phyloP scores from a whole-genome alignment of 2,797 vertebrate genomes.

The Sebastes hubbsi region DNA sequence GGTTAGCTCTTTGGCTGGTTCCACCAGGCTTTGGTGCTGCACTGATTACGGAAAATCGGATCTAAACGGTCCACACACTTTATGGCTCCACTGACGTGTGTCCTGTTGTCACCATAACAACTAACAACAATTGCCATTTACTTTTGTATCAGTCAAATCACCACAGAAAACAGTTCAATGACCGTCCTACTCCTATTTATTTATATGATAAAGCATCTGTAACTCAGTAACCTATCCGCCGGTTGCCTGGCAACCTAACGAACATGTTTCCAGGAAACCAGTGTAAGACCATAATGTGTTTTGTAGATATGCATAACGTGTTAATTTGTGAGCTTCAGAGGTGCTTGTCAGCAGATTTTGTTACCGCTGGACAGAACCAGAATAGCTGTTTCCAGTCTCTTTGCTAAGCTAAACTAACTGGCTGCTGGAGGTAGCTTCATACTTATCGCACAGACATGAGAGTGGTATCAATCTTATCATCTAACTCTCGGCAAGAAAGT shows the following conservation, averaged over 20 bases:
- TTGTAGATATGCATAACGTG: neutral
- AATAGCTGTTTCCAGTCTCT: neutral
- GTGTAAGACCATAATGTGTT: neutral
- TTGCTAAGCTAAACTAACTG: neutral
- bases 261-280: neutral
- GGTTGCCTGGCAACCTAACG: neutral
- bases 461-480: neutral
- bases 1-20: no score
- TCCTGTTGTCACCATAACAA: no score
- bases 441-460: neutral
- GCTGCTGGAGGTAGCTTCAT: neutral
- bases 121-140: no score
- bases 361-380: neutral
- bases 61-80: no score
- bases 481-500: neutral
- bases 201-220: neutral
- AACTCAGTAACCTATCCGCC: neutral
- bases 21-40: no score
- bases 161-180: neutral
- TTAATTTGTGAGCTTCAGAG: neutral
- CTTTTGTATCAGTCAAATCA: no score
- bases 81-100: no score
- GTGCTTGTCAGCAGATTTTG: neutral
- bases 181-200: neutral
- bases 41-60: no score